Evolutionary conservation across 2,888 invertebrate genomes (phyloP).

Genomic region (Suillia variegata): DNA sequence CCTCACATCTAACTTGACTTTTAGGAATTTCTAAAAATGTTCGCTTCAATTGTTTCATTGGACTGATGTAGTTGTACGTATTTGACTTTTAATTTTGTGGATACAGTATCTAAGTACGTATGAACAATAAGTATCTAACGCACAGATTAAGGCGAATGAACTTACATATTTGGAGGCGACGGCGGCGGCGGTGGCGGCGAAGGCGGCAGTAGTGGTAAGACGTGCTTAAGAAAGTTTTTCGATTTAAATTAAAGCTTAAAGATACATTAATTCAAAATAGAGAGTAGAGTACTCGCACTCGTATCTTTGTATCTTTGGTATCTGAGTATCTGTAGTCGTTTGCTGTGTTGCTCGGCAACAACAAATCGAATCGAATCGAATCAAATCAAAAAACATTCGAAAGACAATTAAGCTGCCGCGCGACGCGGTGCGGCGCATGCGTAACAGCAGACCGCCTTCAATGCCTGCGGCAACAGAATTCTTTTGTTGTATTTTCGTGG

Average conservation of each 20-base stretch:
- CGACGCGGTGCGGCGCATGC: not conserved
- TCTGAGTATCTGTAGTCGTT: not conserved
- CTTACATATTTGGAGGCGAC: constrained; percentile 25
- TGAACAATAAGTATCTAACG: not conserved
- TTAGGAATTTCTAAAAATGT: constrained; percentile 20
- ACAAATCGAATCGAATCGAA: too few relatives aligned
- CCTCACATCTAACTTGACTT: constrained; percentile 11
- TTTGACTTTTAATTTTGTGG: not conserved
- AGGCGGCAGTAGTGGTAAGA: too few relatives aligned
- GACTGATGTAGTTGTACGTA: not conserved
- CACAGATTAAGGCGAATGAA: constrained; percentile 35
- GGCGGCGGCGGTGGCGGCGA: too few relatives aligned
- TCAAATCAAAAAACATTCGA: not conserved
- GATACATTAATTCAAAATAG: too few relatives aligned
- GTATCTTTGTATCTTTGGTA: not conserved
- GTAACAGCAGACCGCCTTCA: not conserved
- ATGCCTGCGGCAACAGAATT: not conserved
- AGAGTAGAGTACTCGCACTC: too few relatives aligned
- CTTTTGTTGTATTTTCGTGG: constrained; percentile 1
- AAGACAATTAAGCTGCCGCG: too few relatives aligned
- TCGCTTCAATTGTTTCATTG: constrained; percentile 21
- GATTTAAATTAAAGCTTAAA: too few relatives aligned
- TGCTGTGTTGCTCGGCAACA: too few relatives aligned
- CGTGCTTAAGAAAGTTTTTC: too few relatives aligned
- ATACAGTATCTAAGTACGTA: constrained; percentile 1